Base-by-base conservation (phyloP, 2,113 vertebrate genomes). In the Amazona vittata region DNA sequence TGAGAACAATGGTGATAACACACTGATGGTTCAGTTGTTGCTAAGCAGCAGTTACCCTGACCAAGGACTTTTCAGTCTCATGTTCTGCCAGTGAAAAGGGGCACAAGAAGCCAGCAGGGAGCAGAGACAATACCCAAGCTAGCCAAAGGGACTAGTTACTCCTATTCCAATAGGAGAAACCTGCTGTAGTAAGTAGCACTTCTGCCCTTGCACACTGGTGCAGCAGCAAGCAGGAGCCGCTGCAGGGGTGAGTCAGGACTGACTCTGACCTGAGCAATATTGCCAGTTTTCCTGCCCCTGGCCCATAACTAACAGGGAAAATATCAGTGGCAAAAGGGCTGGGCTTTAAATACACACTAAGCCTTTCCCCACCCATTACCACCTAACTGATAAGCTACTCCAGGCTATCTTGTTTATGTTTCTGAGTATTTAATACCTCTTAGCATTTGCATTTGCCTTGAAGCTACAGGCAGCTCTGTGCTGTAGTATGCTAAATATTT, bases 381-480 rank as follows among this genome's bases (percentile, higher is more conserved):
- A 53, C 47, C 76, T 91, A 35, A 79, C 59, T n/a, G 52, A 88
- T 86, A 77, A 93, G 71, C 81, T 89, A 43, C 88, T 93, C 63
- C 73, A 77, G 89, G 82, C 86, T 84, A 69, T 68, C 70, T 62
- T 91, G 86, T 96, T 97, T 83, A 90, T 83, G 70, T 93, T 92
- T 67, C 71, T 96, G 93, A 31, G 86, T 68, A 12, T 87, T 96
- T 97, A 96, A 96, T 97, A 90, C 74, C 82, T 94, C 50, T 43
- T 86, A 97, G 87, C 93, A 69, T 97, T 95, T 75, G 71, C 5
- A 10, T 97, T 97, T 96, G 94, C 97, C 97, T 97, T 62, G 88
- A 89, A 98, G 98, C 97, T 92, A 67, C 10, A 90, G 95, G 96
- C 97, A 97, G 96, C 96, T 96, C 13, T 97, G 94, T 89, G 90